These are phyloP conservation scores for Diarsia brunnea DNA, from an alignment of 2,888 invertebrate species.

Conservation along the genomic window DNA sequence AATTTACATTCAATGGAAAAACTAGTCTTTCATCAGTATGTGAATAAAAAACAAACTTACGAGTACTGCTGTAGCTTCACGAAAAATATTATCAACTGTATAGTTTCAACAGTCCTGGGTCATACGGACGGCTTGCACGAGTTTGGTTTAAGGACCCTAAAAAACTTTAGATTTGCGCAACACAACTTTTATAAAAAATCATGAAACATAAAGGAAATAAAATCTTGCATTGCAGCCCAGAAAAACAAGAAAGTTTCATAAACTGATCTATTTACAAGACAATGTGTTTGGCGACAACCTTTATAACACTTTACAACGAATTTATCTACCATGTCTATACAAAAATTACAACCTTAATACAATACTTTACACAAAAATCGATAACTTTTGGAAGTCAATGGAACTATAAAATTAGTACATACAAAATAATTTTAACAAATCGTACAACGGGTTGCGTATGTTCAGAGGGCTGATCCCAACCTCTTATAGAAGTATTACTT, in stretches of 20 bases:
- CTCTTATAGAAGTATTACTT: constrained; percentile 2
- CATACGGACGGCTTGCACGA: neutral
- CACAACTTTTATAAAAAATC: neutral
- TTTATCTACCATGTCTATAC: constrained; percentile 25
- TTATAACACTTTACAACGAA: constrained; percentile 31
- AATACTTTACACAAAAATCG: constrained; percentile 18
- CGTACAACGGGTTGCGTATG: constrained; percentile 38
- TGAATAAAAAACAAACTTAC: too few relatives aligned
- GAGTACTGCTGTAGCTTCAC: too few relatives aligned
- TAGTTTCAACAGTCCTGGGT: neutral
- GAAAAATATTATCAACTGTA: neutral
- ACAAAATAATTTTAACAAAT: constrained; percentile 59
- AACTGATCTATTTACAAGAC: constrained; percentile 18
- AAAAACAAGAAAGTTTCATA: neutral
- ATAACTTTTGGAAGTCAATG: constrained; percentile 5
- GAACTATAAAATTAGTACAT: constrained; percentile 25
- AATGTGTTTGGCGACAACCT: constrained; percentile 26
- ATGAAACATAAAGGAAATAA: neutral
- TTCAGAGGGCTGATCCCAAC: neutral
- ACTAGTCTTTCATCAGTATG: too few relatives aligned
- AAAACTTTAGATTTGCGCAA: neutral
- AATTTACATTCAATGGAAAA: too few relatives aligned
- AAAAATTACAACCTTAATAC: constrained; percentile 33
- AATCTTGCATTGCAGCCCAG: neutral
- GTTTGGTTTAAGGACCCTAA: neutral